A percentile compares a stretch with the other conserved stretches of the same genome.
phyloP scores from a whole-genome alignment of 2,888 invertebrate species.

The Drosophila melanosoma region DNA sequence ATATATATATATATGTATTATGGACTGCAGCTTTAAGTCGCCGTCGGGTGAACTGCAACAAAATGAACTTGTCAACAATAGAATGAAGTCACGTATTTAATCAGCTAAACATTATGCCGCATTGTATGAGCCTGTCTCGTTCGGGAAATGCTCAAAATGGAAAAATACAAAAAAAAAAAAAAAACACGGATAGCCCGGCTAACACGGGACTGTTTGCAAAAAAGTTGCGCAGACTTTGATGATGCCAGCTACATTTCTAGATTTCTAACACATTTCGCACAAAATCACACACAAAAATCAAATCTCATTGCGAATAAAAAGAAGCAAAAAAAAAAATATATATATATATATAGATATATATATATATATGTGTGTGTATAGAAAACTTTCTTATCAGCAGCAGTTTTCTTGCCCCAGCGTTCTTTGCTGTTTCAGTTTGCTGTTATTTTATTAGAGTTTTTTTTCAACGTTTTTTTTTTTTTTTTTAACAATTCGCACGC shows the following conservation, averaged over 20 bases:
- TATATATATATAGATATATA: not conserved
- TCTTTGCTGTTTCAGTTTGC: conserved; percentile 7
- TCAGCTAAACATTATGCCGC: conserved; percentile 80
- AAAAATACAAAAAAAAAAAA: no score
- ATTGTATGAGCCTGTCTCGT: conserved; percentile 56
- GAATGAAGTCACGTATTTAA: conserved; percentile 85
- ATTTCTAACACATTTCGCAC: conserved; percentile 39
- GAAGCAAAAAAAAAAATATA: no score
- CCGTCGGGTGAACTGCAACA: conserved; percentile 35
- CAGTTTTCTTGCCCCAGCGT: not conserved
- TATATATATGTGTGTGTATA: not conserved
- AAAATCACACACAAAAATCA: conserved; percentile 45
- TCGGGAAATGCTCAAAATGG: conserved; percentile 16
- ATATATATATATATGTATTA: conserved; percentile 27
- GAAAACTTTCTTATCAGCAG: conserved; percentile 57
- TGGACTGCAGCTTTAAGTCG: conserved; percentile 35
- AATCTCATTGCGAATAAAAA: conserved; percentile 47
- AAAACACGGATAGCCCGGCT: not conserved
- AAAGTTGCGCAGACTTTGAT: conserved; percentile 14
- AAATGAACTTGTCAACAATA: conserved; percentile 67
- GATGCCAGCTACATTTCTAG: not conserved
- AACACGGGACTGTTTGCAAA: conserved; percentile 5
- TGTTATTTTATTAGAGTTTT: not conserved
- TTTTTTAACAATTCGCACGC: conserved; percentile 65
- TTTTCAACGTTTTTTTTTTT: conserved; percentile 44